A percentile compares a stretch with the other conserved stretches of the same genome.
phyloP scores from a whole-genome alignment of 2,888 invertebrate species.

The Gandaritis pyraliata region DNA sequence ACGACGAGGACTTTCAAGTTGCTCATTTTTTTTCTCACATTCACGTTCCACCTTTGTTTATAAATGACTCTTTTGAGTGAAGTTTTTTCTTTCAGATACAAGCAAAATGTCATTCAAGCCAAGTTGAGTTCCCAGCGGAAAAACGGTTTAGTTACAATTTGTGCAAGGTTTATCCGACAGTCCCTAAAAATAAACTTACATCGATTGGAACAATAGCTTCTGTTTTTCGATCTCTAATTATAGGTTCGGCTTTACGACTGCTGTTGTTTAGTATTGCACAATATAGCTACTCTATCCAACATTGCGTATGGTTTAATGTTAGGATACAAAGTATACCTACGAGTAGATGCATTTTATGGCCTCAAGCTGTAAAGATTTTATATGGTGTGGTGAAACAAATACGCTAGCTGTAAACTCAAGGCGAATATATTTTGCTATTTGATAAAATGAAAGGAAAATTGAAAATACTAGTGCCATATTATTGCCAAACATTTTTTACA shows the following conservation, averaged over 20 bases:
- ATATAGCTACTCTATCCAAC: slow-evolving; percentile 2
- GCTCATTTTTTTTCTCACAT: no score
- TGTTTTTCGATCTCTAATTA: slow-evolving; percentile 41
- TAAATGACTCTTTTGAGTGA: no score
- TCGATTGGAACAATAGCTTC: slow-evolving; percentile 37
- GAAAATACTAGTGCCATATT: no score
- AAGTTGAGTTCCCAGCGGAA: slow-evolving; percentile 23
- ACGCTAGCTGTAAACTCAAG: background rate
- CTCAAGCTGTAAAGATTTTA: slow-evolving; percentile 16
- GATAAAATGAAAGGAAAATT: background rate
- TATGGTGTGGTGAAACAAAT: background rate
- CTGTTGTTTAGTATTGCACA: slow-evolving; percentile 33
- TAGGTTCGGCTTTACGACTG: slow-evolving; percentile 25
- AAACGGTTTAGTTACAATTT: slow-evolving; percentile 25
- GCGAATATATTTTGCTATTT: background rate
- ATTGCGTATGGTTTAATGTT: slow-evolving; percentile 19
- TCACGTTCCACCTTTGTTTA: no score
- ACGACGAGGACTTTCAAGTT: no score
- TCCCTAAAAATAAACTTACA: slow-evolving; percentile 30
- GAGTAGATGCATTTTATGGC: slow-evolving; percentile 10
- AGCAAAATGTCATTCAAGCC: background rate
- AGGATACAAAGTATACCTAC: background rate
- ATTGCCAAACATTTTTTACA: no score
- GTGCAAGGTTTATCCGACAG: slow-evolving; percentile 23
- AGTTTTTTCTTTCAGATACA: slow-evolving; percentile 2